Conservation (phyloP, 2,797 vertebrate genomes). For the Pyrocephalus nanus region DNA sequence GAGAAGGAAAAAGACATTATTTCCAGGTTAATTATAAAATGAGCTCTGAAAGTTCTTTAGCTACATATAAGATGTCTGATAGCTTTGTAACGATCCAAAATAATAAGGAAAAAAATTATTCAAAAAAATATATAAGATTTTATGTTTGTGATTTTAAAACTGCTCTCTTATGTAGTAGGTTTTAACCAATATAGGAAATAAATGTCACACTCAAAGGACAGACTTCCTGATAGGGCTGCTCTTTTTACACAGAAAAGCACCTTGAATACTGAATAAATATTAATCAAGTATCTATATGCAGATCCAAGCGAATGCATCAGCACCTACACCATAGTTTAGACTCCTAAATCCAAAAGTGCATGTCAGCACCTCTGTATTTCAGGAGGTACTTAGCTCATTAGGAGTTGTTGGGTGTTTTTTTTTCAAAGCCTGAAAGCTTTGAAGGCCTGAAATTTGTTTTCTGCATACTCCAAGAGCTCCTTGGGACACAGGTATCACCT, state of each 20-base stretch:
- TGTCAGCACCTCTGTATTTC: neutral
- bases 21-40: conserved; percentile 3
- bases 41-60: neutral
- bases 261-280: neutral
- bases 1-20: neutral
- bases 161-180: neutral
- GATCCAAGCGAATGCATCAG: neutral
- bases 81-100: neutral
- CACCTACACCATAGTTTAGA: neutral
- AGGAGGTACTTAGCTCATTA: neutral
- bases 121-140: neutral
- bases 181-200: conserved; percentile 11
- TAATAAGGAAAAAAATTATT: neutral
- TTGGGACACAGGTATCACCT: neutral
- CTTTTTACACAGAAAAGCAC: neutral
- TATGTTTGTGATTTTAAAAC: neutral
- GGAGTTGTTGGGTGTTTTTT: neutral
- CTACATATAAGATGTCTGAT: neutral
- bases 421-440: neutral
- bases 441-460: neutral
- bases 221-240: neutral
- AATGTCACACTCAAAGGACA: neutral
- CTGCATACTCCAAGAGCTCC: neutral
- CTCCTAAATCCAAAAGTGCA: neutral
- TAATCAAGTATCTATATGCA: neutral